Evolutionary conservation across 2,888 invertebrate genomes (phyloP).

Genomic region (Hirtodrosophila histrioides): DNA sequence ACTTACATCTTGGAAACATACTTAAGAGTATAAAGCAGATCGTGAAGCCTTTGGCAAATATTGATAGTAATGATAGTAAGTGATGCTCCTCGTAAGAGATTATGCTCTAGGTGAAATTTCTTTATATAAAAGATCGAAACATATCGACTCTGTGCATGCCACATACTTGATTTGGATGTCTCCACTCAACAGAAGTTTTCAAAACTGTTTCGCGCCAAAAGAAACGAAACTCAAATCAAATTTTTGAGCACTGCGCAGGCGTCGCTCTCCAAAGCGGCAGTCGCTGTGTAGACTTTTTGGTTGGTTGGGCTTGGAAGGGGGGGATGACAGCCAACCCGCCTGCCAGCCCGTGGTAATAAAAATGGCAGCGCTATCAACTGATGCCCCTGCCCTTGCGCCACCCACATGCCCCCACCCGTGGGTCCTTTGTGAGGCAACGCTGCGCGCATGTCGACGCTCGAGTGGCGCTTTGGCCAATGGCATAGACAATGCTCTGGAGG

Average conservation of each 20-base stretch:
- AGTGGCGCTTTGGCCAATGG: slow-evolving; percentile 72
- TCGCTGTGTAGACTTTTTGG: slow-evolving; percentile 59
- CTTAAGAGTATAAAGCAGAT: no score
- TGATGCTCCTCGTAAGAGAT: no score
- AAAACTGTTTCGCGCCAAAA: slow-evolving; percentile 61
- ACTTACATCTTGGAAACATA: no score
- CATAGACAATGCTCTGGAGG: slow-evolving; percentile 69
- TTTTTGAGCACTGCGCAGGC: slow-evolving; percentile 58
- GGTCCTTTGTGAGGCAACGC: slow-evolving; percentile 28
- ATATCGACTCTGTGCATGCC: no score
- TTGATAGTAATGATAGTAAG: no score
- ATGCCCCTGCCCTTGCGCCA: slow-evolving; percentile 12
- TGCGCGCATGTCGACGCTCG: slow-evolving; percentile 72
- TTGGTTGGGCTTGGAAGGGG: neutral
- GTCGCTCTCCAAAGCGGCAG: slow-evolving; percentile 54
- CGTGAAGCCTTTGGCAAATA: no score
- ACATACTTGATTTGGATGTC: no score
- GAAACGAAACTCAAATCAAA: slow-evolving; percentile 5
- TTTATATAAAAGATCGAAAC: no score
- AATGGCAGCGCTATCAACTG: slow-evolving; percentile 67
- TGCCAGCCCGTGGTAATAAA: slow-evolving; percentile 50
- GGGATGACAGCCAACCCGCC: slow-evolving; percentile 1
- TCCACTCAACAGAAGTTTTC: neutral
- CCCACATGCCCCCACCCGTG: slow-evolving; percentile 9
- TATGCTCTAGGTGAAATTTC: no score